phyloP scores from a whole-genome alignment of 2,888 invertebrate species.

The Dioctria linearis region DNA sequence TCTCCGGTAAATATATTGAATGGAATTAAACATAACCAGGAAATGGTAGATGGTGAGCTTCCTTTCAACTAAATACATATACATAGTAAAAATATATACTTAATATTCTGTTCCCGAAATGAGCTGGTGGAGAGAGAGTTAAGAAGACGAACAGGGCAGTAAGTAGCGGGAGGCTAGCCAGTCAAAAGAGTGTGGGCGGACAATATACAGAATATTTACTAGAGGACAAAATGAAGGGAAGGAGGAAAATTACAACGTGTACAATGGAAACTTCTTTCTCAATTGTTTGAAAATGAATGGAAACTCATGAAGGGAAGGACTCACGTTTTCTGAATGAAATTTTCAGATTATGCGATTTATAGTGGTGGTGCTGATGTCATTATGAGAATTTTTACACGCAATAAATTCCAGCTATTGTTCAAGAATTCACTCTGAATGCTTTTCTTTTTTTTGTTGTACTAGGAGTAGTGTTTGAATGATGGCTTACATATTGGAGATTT shows the following conservation, averaged over 20 bases:
- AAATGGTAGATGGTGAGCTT: not conserved
- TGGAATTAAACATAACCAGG: constrained; percentile 6
- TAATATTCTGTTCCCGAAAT: not conserved
- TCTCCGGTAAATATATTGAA: not conserved
- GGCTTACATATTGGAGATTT: too few species aligned
- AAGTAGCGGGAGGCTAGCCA: too few species aligned
- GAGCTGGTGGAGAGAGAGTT: not conserved
- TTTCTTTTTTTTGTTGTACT: too few species aligned
- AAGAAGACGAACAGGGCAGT: not conserved
- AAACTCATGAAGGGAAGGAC: not conserved
- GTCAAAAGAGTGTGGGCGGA: too few species aligned
- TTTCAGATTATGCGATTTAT: constrained; percentile 27
- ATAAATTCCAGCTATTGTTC: constrained; percentile 14
- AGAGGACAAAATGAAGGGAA: not conserved
- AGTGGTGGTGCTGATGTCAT: constrained; percentile 3
- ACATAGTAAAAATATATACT: constrained; percentile 1
- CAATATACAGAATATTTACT: too few species aligned
- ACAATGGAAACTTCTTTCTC: constrained; percentile 1
- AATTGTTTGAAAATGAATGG: constrained; percentile 19
- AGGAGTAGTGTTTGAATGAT: too few species aligned
- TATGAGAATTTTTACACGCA: constrained; percentile 25
- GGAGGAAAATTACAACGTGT: not conserved
- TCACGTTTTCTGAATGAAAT: constrained; percentile 19
- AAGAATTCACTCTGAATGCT: not conserved
- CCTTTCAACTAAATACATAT: not conserved